These are phyloP conservation scores for Mirounga angustirostris DNA, from an alignment of 2,113 vertebrate genomes.

Conservation along the genomic window DNA sequence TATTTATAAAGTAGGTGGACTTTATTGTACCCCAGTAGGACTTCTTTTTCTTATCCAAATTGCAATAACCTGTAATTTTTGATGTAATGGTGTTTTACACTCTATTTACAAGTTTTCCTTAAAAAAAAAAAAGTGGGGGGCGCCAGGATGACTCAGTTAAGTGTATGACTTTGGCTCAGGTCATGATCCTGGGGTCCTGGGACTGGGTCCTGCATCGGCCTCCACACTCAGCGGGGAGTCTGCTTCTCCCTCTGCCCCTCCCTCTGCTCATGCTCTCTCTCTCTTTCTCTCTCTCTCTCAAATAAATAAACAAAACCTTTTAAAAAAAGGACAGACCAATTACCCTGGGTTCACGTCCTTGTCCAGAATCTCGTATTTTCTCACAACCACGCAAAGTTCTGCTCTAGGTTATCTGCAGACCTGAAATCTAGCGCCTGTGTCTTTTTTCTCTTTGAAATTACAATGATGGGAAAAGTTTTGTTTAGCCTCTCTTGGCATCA, in stretches of 20 bases:
- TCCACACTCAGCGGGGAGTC: not conserved
- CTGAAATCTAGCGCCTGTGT: not conserved
- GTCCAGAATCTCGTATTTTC: not conserved
- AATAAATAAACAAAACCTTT: not conserved
- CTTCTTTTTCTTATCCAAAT: not conserved
- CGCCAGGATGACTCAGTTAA: not conserved
- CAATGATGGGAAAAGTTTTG: not conserved
- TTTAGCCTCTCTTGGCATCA: slow-evolving; percentile 10
- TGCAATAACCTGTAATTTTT: not conserved
- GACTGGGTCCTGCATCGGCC: not conserved
- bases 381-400: not conserved
- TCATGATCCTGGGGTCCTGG: not conserved
- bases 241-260: not conserved
- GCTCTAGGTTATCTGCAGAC: not conserved
- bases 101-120: not conserved
- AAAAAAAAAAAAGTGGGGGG: not conserved
- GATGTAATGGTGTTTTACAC: not conserved
- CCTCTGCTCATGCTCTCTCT: not conserved
- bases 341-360: not conserved
- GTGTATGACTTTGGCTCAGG: not conserved
- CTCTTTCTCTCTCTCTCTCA: not conserved
- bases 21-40: not conserved
- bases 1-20: not conserved
- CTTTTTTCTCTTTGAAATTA: slow-evolving; percentile 13
- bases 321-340: not conserved